Base-by-base conservation (phyloP, 2,113 vertebrate genomes). In the Ciconia stormi region DNA sequence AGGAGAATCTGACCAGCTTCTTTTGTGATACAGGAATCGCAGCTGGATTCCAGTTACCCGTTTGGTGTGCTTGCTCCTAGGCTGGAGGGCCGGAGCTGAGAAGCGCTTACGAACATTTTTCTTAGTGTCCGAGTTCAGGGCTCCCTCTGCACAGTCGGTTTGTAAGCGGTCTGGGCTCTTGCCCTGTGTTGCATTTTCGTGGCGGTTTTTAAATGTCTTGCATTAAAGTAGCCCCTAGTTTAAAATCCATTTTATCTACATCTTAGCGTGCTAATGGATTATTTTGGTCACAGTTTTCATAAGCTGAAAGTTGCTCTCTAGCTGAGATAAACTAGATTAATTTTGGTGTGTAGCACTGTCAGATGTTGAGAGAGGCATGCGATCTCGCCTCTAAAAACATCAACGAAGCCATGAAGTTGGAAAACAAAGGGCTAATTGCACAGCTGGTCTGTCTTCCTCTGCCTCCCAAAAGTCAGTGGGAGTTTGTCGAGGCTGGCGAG, bases 341-440 rank as follows among this genome's bases (percentile, higher is more conserved):
- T 97, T 94, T 65, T 92, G 80, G 70, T 86, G 74, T 94, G 90
- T 59, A 69, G 69, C 74, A 16, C 88, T 79, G 82, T 91, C 87
- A 58, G 84, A 73, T 82, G 76, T 52, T 8, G 63, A 91, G 82
- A 90, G 93, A 55, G 58, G 90, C 7, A 0, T 89, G 19, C 22
- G 2, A 56, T 86, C 93, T 89, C 38, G 40, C 85, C 93, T 82
- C 73, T 65, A 21, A 82, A 95, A 86, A 40, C 0, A 7, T 83
- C 89, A 94, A 82, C 10, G 50, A 93, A 97, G 92, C 89, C 93
- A 30, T 52, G 83, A 94, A 92, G 87, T 63, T 89, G 77, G 87
- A 87, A 95, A 96, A 93, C 92, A 89, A 95, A 97, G 82, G 90
- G 69, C 78, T 96, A 82, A 94, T 93, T 95, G 93, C 87, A 92